Evolutionary conservation across 1,140 invertebrate species (phyloP).

Genomic region (Eubasilissa regina): DNA sequence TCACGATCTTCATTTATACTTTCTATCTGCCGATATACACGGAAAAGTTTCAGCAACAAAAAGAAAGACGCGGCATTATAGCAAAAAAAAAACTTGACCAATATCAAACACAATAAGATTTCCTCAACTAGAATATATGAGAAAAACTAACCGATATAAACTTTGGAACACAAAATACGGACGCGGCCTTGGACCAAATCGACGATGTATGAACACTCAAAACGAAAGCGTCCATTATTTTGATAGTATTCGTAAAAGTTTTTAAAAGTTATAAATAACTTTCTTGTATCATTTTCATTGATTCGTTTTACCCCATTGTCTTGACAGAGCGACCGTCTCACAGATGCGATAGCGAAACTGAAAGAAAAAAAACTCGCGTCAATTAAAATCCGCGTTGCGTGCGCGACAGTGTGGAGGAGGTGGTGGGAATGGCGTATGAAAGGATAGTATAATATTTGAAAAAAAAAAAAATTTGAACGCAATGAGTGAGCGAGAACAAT

Average conservation of each 20-base stretch:
- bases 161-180: constrained; percentile 31
- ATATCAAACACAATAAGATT: constrained; percentile 32
- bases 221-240: constrained; percentile 24
- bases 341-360: background rate
- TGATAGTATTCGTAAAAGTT: background rate
- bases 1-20: constrained; percentile 30
- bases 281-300: background rate
- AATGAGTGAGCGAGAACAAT: background rate
- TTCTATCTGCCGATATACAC: background rate
- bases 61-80: background rate
- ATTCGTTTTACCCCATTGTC: no score
- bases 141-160: constrained; percentile 45
- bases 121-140: constrained; percentile 27
- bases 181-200: constrained; percentile 5
- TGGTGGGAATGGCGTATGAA: background rate
- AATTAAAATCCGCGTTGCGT: background rate
- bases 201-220: constrained; percentile 6
- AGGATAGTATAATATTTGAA: background rate
- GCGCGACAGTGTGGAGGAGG: background rate
- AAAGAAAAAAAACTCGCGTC: background rate
- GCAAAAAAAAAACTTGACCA: constrained; percentile 29
- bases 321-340: background rate
- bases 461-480: background rate
- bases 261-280: background rate
- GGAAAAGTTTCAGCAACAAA: constrained; percentile 2